Percentiles rank a stretch among this genome's conserved stretches.
These are phyloP conservation scores for Lophura swinhoii DNA, from an alignment of 2,797 vertebrate species.

Conservation along the genomic window DNA sequence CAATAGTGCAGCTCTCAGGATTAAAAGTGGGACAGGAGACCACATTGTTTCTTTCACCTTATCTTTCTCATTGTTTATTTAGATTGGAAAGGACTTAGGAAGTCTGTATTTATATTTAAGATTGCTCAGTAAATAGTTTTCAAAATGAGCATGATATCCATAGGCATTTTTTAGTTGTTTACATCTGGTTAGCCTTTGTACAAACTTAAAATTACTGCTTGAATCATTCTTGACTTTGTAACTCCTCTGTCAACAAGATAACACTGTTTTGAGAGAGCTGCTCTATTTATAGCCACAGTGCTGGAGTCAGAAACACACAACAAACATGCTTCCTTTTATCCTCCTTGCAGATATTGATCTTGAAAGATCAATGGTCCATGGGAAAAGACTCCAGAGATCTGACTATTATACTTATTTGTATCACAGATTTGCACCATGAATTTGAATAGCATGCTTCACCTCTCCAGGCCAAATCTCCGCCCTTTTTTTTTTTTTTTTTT, in stretches of 20 bases:
- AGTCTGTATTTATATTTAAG: slow-evolving; percentile 12
- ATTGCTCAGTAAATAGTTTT: not conserved
- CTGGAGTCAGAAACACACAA: not conserved
- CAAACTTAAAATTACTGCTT: not conserved
- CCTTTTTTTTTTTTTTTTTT: no score
- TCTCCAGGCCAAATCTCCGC: not conserved
- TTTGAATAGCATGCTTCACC: not conserved
- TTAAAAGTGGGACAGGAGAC: not conserved
- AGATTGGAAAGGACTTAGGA: not conserved
- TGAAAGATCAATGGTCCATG: not conserved
- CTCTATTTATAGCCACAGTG: not conserved
- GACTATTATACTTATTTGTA: not conserved
- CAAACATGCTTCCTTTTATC: slow-evolving; percentile 4
- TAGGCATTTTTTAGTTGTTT: not conserved
- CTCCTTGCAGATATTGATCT: not conserved
- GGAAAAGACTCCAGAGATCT: not conserved
- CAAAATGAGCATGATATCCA: not conserved
- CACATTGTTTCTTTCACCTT: not conserved
- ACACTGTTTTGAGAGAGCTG: not conserved
- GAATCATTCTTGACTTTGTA: slow-evolving; percentile 16
- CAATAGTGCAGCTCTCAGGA: not conserved
- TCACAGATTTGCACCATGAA: not conserved
- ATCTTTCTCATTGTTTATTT: not conserved
- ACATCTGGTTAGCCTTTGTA: not conserved
- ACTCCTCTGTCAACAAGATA: not conserved